Evolutionary conservation across 2,797 vertebrate species (phyloP).

Genomic region (Enteromius trimaculatus): DNA sequence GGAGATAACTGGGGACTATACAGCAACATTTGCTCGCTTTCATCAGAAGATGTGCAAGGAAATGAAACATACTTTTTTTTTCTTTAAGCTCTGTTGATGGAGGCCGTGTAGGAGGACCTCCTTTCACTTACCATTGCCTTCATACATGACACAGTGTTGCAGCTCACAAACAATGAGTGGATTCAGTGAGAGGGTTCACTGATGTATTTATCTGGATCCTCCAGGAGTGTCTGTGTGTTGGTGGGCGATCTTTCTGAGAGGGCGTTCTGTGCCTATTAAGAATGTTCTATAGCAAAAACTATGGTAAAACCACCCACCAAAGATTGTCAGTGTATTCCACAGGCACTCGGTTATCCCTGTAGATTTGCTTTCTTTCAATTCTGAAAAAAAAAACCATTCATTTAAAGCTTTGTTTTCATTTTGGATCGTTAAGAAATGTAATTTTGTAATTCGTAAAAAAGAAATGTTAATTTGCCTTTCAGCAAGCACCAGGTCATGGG

Average conservation of each 20-base stretch:
- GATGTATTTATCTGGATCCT: slow-evolving; percentile 50
- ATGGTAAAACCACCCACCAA: slow-evolving; percentile 35
- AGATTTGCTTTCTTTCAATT: slow-evolving; percentile 26
- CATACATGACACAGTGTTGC: slow-evolving; percentile 42
- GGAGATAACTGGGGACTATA: slow-evolving; percentile 10
- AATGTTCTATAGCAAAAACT: slow-evolving; percentile 30
- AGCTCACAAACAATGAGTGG: slow-evolving; percentile 40
- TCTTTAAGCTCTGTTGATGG: background rate
- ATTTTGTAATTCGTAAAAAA: too few relatives aligned
- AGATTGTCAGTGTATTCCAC: slow-evolving; percentile 25
- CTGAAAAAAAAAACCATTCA: slow-evolving; percentile 18
- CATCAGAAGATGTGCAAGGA: slow-evolving; percentile 15
- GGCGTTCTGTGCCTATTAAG: slow-evolving; percentile 25
- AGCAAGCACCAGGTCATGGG: background rate
- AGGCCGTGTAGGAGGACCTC: slow-evolving; percentile 52
- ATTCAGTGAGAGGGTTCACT: slow-evolving; percentile 36
- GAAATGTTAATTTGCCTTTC: slow-evolving; percentile 30
- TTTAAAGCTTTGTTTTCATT: slow-evolving; percentile 15
- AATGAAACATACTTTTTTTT: slow-evolving; percentile 10
- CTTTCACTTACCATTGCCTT: slow-evolving; percentile 44
- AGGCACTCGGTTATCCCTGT: slow-evolving; percentile 38
- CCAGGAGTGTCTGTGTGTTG: slow-evolving; percentile 32
- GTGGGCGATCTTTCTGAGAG: slow-evolving; percentile 41
- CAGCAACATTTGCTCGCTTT: slow-evolving; percentile 9
- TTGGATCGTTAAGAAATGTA: background rate